A percentile compares a stretch with the other conserved stretches of the same genome.
Evolutionary conservation across 2,888 invertebrate genomes (phyloP).

Genomic region (Ceramica pisi): DNA sequence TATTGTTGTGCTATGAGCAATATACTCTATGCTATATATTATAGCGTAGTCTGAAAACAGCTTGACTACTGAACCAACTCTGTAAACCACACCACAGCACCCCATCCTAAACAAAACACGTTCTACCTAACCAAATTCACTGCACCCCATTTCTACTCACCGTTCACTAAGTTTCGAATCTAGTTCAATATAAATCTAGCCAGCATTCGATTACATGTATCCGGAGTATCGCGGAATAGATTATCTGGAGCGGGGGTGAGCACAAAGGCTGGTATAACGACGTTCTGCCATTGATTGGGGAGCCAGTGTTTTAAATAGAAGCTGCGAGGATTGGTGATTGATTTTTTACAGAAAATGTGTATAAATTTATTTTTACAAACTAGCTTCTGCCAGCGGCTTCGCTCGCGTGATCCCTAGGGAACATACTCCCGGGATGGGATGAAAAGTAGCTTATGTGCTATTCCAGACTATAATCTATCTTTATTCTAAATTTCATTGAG

Average conservation of each 20-base stretch:
- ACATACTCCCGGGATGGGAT: no score
- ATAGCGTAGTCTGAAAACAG: no score
- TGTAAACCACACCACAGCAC: neutral
- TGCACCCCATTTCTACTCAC: neutral
- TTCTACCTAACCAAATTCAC: conserved; percentile 9
- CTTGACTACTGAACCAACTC: neutral
- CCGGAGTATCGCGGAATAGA: conserved; percentile 71
- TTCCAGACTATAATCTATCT: no score
- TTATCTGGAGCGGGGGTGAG: conserved; percentile 61
- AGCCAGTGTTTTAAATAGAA: conserved; percentile 43
- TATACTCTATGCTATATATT: no score
- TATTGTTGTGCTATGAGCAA: no score
- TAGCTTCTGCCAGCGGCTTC: no score
- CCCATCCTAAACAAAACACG: neutral
- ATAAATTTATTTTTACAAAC: no score
- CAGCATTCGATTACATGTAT: conserved; percentile 76
- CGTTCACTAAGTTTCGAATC: conserved; percentile 34
- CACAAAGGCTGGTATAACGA: conserved; percentile 53
- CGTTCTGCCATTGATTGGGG: conserved; percentile 53
- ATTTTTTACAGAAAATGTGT: neutral
- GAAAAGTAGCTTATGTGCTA: no score
- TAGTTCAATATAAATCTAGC: conserved; percentile 73
- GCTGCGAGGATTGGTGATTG: neutral
- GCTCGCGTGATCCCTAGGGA: no score
- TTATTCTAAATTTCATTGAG: no score